These are phyloP conservation scores for Megaceryle maxima DNA, from an alignment of 2,113 vertebrate genomes.

Conservation along the genomic window DNA sequence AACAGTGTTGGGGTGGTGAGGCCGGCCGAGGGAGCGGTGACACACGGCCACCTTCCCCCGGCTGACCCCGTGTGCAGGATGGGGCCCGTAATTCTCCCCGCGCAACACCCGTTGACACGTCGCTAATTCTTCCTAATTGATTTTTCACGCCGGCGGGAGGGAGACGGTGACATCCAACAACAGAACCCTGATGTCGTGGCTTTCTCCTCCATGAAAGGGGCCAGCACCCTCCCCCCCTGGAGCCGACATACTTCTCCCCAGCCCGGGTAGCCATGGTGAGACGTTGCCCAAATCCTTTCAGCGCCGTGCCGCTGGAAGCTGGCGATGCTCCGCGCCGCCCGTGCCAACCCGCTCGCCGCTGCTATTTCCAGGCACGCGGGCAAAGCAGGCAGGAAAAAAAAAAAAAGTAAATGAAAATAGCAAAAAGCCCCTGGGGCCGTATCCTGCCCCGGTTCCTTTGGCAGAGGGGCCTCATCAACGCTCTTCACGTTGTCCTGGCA, in stretches of 20 bases:
- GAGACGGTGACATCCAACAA: slow-evolving; percentile 47
- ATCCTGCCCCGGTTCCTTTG: not conserved
- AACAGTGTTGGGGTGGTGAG: not conserved
- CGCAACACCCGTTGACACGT: not conserved
- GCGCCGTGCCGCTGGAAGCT: not conserved
- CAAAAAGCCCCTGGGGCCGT: not conserved
- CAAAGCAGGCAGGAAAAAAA: not conserved
- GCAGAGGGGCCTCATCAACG: not conserved
- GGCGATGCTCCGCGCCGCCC: not conserved
- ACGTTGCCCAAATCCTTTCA: not conserved
- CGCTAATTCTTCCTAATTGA: slow-evolving; percentile 69
- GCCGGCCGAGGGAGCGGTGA: fast-evolving
- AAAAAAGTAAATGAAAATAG: not conserved
- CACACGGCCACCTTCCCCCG: not conserved
- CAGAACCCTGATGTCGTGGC: slow-evolving; percentile 16
- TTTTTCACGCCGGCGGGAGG: slow-evolving; percentile 50
- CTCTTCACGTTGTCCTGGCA: not conserved
- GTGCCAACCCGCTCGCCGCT: not conserved
- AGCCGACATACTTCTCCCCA: not conserved
- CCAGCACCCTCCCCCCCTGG: slow-evolving; percentile 2
- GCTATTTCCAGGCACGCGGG: not conserved
- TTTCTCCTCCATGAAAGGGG: slow-evolving; percentile 34
- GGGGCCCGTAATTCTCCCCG: not conserved
- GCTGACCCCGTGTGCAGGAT: not conserved
- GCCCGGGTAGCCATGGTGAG: slow-evolving; percentile 59